A percentile compares a stretch with the other conserved stretches of the same genome.
These are phyloP conservation scores for Ginglymostoma cirratum DNA, from an alignment of 2,113 vertebrate species.

Conservation along the genomic window DNA sequence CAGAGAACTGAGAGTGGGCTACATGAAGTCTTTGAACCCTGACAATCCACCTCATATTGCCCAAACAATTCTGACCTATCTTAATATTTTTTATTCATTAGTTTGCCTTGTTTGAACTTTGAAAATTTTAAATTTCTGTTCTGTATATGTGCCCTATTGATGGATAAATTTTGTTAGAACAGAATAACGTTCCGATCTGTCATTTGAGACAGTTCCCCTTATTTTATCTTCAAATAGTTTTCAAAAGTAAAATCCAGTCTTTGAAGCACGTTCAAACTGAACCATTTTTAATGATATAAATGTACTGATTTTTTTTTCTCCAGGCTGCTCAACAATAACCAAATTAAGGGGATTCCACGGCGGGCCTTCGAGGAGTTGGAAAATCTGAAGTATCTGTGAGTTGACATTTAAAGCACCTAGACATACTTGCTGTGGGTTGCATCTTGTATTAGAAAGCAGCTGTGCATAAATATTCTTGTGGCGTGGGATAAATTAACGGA, in stretches of 20 bases:
- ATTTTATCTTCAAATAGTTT: background rate
- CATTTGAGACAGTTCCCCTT: background rate
- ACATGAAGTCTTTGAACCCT: background rate
- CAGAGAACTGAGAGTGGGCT: background rate
- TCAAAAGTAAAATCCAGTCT: background rate
- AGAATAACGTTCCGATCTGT: background rate
- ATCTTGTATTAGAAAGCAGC: background rate
- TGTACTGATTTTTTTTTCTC: background rate
- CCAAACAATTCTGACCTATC: background rate
- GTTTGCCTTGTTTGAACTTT: background rate
- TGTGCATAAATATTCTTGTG: background rate
- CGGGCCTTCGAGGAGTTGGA: slow-evolving; percentile 53
- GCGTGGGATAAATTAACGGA: background rate
- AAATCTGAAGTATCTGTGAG: slow-evolving; percentile 59
- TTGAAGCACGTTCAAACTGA: background rate
- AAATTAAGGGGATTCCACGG: slow-evolving; percentile 48
- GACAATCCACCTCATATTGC: background rate
- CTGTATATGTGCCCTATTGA: background rate
- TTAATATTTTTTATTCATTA: background rate
- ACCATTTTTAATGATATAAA: background rate
- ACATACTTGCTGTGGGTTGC: background rate
- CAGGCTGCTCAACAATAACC: slow-evolving; percentile 58
- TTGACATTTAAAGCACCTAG: slow-evolving; percentile 16
- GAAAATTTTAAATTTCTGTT: background rate
- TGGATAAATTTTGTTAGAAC: background rate